Base-by-base conservation (phyloP, 2,888 invertebrate species). In the Phaedon cochleariae region DNA sequence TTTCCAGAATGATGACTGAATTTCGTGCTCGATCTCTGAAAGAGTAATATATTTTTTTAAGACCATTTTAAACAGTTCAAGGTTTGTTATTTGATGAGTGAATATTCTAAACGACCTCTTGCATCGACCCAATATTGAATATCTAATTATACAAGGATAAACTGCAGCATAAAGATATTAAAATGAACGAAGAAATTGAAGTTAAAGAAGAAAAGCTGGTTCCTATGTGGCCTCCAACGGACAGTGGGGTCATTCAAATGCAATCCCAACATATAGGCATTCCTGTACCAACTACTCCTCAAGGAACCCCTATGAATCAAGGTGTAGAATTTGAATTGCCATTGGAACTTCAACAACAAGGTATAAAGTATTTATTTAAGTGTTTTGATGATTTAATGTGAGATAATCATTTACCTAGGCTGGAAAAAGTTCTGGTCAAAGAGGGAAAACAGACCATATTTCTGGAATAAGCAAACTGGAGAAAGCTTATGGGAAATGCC, bases 401-500 rank as follows among this genome's bases (percentile, higher is more conserved):
- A 46, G 15, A 46, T 46, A 1, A 17, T 46, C 2, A 10, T 59
- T 48, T 57, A 12, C 52, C 31, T 31, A 66, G 66, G 66, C 4
- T 98, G 98, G 98, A 90, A 96, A 68, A 96, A 95, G 78, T 97
- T 94, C 83, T 98, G 97, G 97, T 97, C 97, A 18, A 95, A 96
- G 80, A 86, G 97, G 60, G 97, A 98, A 83, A 96, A 94, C 80
- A 87, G 97, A 26, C 96, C 96, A 1, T 98, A 98, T 83, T 98
- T 94, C 85, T 98, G 97, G 94, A 98, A 98, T 82, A 96, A 96
- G 85, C 85, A 93, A 21, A 96, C 96, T 0, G 96, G 96, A 59
- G 96, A 97, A 85, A 97, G 97, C n/a, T 86, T 97, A 74, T 98
- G 98, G 98, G 97, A 98, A 82, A 90, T 96, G 88, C 97, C 97